Percentiles rank a stretch among this genome's conserved stretches.
Evolutionary conservation across 2,888 invertebrate genomes (phyloP).

Genomic region (Acrobasis suavella): DNA sequence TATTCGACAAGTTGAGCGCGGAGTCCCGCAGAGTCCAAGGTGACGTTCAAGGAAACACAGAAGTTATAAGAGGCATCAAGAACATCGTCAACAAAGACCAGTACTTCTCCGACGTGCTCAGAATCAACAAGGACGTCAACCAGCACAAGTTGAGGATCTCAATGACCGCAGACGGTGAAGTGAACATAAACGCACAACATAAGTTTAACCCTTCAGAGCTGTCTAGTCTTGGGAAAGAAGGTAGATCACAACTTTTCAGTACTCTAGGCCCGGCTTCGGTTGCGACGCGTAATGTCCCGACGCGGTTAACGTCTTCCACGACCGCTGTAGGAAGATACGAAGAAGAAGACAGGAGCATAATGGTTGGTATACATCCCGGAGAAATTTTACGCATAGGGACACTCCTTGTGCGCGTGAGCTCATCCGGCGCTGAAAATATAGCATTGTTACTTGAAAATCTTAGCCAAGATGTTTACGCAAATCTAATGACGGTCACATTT

Average conservation of each 20-base stretch:
- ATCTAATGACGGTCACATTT: conserved; percentile 66
- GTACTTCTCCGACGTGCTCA: conserved; percentile 78
- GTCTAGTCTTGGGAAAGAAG: conserved; percentile 55
- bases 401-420: conserved; percentile 59
- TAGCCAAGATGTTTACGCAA: conserved; percentile 63
- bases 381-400: conserved; percentile 67
- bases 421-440: conserved; percentile 64
- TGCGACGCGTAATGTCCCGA: conserved; percentile 54
- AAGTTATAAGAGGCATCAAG: conserved; percentile 79
- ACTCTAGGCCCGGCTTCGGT: conserved; percentile 58
- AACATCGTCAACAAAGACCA: conserved; percentile 80
- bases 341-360: conserved; percentile 46
- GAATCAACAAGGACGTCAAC: conserved; percentile 80
- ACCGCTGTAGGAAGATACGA: conserved; percentile 49
- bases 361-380: conserved; percentile 66
- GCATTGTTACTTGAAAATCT: conserved; percentile 60
- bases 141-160: conserved; percentile 74
- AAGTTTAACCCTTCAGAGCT: conserved; percentile 67
- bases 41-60: conserved; percentile 73
- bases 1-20: conserved; percentile 81
- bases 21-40: conserved; percentile 78
- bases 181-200: conserved; percentile 70
- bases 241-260: conserved; percentile 59
- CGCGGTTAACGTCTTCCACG: conserved; percentile 46
- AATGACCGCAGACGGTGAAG: conserved; percentile 70